These are phyloP conservation scores for Epinephelus malabaricus DNA, from an alignment of 2,797 vertebrate species.

Conservation along the genomic window DNA sequence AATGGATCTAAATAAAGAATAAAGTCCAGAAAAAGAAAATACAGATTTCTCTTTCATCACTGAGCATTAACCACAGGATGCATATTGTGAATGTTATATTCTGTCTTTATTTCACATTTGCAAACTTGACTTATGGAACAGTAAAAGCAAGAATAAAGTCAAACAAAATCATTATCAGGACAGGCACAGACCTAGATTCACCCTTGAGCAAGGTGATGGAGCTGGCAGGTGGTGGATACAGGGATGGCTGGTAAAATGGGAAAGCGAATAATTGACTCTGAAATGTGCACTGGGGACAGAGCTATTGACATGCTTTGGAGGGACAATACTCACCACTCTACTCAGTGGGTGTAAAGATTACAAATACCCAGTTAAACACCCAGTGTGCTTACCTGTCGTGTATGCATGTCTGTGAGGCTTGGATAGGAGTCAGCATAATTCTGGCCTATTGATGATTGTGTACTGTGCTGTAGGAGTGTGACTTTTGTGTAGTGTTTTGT, in stretches of 20 bases:
- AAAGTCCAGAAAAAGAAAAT: neutral
- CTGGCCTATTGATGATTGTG: neutral
- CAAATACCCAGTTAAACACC: constrained; percentile 28
- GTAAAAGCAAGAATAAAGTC: constrained; percentile 27
- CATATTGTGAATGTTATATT: constrained; percentile 3
- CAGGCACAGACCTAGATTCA: constrained; percentile 31
- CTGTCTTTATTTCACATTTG: neutral
- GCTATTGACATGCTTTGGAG: constrained; percentile 3
- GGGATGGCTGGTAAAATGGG: constrained; percentile 6
- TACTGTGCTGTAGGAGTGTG: neutral
- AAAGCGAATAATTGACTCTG: constrained; percentile 33
- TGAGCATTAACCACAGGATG: neutral
- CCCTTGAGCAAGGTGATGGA: constrained; percentile 53
- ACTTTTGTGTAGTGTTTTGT: neutral
- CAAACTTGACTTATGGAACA: constrained; percentile 24
- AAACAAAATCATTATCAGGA: constrained; percentile 37
- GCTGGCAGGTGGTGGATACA: constrained; percentile 33
- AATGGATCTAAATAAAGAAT: neutral
- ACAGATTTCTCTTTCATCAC: neutral
- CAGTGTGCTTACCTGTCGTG: neutral
- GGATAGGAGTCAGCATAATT: neutral
- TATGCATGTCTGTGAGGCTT: neutral
- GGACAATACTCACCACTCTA: constrained; percentile 1
- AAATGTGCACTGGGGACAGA: constrained; percentile 24
- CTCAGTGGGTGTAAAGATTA: neutral